phyloP scores from a whole-genome alignment of 2,113 vertebrate genomes.

The Mobula birostris region DNA sequence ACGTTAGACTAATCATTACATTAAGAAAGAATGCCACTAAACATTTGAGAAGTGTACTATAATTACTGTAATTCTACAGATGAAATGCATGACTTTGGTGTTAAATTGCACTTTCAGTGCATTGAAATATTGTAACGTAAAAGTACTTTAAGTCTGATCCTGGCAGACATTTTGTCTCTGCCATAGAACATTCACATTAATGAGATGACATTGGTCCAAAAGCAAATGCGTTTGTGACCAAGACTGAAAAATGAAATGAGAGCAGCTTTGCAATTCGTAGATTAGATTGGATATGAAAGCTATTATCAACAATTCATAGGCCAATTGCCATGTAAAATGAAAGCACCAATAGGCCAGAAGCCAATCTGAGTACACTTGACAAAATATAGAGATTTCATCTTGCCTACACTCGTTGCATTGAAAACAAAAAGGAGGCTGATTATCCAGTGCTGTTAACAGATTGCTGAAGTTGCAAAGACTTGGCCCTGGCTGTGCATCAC shows the following conservation, averaged over 20 bases:
- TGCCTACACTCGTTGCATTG: not conserved
- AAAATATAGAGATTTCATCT: constrained; percentile 29
- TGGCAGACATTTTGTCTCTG: not conserved
- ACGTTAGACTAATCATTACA: not conserved
- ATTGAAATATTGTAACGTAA: constrained; percentile 9
- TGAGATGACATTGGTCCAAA: constrained; percentile 18
- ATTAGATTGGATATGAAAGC: constrained; percentile 31
- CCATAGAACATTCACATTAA: not conserved
- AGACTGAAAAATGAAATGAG: constrained; percentile 23
- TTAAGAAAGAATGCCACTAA: not conserved
- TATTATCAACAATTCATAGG: constrained; percentile 32
- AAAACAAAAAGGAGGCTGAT: constrained; percentile 28
- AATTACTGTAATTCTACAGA: not conserved
- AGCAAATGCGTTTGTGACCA: not conserved
- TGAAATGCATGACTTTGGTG: not conserved
- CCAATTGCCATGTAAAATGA: constrained; percentile 30
- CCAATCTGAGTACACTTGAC: constrained; percentile 21
- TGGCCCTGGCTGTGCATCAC: constrained; percentile 19
- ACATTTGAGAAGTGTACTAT: not conserved
- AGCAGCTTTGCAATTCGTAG: constrained; percentile 12
- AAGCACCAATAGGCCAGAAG: not conserved
- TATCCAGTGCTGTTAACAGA: constrained; percentile 33
- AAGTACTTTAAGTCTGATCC: not conserved
- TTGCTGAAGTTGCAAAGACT: constrained; percentile 31
- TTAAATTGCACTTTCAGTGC: not conserved